These are phyloP conservation scores for Erythrocercus mccallii DNA, from an alignment of 2,113 vertebrate species.

Conservation along the genomic window DNA sequence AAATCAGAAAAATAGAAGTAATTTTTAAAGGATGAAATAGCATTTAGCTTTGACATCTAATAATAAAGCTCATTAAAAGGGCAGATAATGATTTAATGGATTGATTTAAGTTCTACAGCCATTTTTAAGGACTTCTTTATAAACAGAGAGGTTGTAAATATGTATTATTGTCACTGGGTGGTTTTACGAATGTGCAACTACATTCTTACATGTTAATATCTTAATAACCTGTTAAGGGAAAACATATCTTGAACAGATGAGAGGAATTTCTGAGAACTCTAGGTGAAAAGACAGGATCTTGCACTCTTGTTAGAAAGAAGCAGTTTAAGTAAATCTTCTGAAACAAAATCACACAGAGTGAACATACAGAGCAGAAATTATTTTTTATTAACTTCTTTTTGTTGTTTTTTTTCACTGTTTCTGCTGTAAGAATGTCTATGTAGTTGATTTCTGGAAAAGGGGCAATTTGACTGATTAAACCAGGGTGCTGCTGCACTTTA, in stretches of 20 bases:
- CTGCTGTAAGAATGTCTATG: neutral
- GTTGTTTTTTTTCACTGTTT: neutral
- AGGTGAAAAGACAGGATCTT: neutral
- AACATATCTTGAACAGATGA: neutral
- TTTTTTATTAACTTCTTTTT: neutral
- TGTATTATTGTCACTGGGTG: neutral
- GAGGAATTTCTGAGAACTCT: neutral
- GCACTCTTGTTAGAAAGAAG: neutral
- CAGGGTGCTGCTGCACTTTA: conserved; percentile 61
- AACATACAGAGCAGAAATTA: neutral
- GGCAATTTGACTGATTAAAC: conserved; percentile 69
- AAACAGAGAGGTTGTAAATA: neutral
- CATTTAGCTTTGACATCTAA: neutral
- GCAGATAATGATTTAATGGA: neutral
- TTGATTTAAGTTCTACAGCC: neutral
- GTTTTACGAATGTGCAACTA: neutral
- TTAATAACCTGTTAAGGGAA: neutral
- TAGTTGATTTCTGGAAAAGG: conserved; percentile 36
- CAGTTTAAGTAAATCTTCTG: neutral
- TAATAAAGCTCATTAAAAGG: neutral
- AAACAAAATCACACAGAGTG: neutral
- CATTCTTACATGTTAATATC: neutral
- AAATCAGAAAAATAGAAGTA: neutral
- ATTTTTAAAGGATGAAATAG: neutral
- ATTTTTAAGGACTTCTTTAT: neutral